Conservation (phyloP, 37 sponge, comb jelly and placozoan genomes). For the Ephydatia muelleri region DNA sequence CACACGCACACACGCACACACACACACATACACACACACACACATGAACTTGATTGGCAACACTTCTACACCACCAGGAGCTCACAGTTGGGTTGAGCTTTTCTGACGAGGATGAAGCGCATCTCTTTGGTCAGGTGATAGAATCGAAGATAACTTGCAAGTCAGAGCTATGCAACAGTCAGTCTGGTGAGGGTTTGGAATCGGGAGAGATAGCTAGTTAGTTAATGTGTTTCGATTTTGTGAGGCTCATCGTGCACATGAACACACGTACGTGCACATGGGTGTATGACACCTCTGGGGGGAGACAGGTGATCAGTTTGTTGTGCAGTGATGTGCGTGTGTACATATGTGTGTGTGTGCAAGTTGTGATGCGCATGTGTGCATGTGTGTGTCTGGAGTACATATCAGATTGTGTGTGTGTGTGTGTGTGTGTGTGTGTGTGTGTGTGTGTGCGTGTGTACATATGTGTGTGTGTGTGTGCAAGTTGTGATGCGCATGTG, state of each 20-base stretch:
- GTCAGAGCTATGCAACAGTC: slow-evolving; percentile 15
- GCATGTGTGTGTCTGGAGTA: no score
- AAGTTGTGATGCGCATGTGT: no score
- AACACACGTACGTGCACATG: slow-evolving; percentile 33
- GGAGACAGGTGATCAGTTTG: not conserved
- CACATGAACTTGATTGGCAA: no score
- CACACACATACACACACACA: no score
- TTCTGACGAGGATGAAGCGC: slow-evolving; percentile 83
- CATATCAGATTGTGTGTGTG: no score
- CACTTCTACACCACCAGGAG: slow-evolving; percentile 52
- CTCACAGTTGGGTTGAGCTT: slow-evolving; percentile 95
- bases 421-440: no score
- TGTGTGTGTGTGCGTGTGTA: no score
- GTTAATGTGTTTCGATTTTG: slow-evolving; percentile 37
- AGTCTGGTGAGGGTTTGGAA: not conserved
- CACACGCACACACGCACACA: no score
- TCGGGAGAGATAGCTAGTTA: slow-evolving; percentile 27
- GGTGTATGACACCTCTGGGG: not conserved
- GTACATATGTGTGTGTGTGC: no score
- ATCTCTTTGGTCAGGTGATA: slow-evolving; percentile 71
- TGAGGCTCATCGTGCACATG: slow-evolving; percentile 29
- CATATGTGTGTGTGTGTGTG: no score
- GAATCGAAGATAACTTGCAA: slow-evolving; percentile 51
- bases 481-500: no score
- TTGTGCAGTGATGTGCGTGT: no score